Evolutionary conservation across 2,888 invertebrate genomes (phyloP), one percentile per base, ranked within the genome.

Genomic region (Drosophila buzzatii): DNA sequence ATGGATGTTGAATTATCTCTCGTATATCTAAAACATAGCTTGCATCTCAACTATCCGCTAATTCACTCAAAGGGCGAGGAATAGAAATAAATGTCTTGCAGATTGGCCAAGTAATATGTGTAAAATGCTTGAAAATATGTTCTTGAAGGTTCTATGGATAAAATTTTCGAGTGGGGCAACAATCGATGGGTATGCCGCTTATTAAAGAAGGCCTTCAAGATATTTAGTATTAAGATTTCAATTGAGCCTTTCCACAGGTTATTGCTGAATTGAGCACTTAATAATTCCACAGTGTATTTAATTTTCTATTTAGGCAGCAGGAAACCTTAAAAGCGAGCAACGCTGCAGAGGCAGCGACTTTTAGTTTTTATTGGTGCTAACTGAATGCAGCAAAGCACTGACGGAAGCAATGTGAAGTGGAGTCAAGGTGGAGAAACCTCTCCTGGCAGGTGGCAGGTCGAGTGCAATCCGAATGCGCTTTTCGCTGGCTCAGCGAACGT

Each of bases 281-380:
- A 49, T 49, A 16, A 57, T 55, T 49, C 49, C 44, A 37, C 31
- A 37, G 0, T 14, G 44, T 18, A 33, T 51, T 35, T 58, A 44
- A 61, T 55, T 66, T 76, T 60, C 39, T 53, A 55, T 70, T 69
- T 31, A 8, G 47, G 56, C 47, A 47, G 52, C 53, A 71, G 68
- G 74, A 80, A 80, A 55, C 76, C 78, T 69, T 85, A 73, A 85
- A 88, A 80, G 55, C 68, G 73, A 66, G 63, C 69, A 62, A 45
- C 73, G 67, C 75, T 76, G 69, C 85, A 83, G 81, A 85, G 80
- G 66, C 82, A 75, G 69, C 78, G 84, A 88, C 83, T 88, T 80
- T 85, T 76, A 82, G 78, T 57, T 79, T 69, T 65, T 70, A 58
- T 83, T 85, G 89, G 86, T 85, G 84, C 72, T 67, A 84, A 41